Percentiles rank a stretch among this genome's conserved stretches.
phyloP scores from a whole-genome alignment of 2,797 vertebrate genomes.

The Lerista edwardsae region DNA sequence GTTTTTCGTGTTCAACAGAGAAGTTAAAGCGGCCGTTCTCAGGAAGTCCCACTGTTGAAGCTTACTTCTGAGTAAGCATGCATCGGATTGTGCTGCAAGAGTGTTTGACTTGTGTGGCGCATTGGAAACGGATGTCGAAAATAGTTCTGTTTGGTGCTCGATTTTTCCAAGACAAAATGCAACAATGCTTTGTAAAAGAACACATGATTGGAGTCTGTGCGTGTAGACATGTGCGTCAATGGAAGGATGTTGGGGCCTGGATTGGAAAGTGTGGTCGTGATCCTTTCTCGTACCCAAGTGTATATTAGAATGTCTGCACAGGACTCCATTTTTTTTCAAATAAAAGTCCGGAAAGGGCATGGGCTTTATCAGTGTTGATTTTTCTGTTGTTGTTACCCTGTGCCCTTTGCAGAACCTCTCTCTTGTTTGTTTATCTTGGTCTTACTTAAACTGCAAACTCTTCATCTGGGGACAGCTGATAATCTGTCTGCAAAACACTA shows the following conservation, averaged over 20 bases:
- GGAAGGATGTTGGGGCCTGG: too few relatives aligned
- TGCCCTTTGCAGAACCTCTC: background rate
- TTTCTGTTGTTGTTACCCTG: background rate
- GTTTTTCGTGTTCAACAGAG: too few relatives aligned
- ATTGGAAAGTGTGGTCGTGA: background rate
- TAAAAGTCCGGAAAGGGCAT: background rate
- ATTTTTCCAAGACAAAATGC: background rate
- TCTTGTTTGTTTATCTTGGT: constrained; percentile 20
- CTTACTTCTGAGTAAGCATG: too few relatives aligned
- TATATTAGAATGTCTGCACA: background rate
- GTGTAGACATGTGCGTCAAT: too few relatives aligned
- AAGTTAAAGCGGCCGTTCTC: too few relatives aligned
- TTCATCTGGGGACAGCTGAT: background rate
- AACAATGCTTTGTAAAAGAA: background rate
- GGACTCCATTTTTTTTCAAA: background rate
- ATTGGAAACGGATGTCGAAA: background rate
- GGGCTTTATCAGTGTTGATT: background rate
- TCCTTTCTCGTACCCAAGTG: too few relatives aligned
- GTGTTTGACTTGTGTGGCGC: background rate
- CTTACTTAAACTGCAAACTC: background rate
- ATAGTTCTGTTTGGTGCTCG: background rate
- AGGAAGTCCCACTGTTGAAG: too few relatives aligned
- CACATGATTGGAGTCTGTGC: too few relatives aligned
- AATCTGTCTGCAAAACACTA: constrained; percentile 6
- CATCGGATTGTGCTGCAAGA: background rate